phyloP scores from a whole-genome alignment of 2,888 invertebrate species.

The Lagria hirta region DNA sequence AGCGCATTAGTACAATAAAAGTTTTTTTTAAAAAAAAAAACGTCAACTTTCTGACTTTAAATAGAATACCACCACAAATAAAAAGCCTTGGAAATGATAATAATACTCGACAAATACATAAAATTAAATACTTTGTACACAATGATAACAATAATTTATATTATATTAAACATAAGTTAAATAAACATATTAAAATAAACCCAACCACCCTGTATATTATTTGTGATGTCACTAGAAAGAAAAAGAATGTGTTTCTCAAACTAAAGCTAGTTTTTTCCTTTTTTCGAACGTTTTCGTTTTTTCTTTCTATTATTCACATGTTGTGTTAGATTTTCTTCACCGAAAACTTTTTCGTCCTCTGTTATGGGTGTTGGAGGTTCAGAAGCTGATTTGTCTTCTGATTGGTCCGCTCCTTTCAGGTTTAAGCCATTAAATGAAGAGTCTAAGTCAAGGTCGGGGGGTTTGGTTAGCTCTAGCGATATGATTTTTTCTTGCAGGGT shows the following conservation, averaged over 20 bases:
- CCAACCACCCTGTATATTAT: constrained; percentile 46
- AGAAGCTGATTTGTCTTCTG: constrained; percentile 51
- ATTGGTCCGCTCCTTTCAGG: constrained; percentile 47
- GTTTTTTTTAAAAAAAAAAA: no score
- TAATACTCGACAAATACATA: constrained; percentile 40
- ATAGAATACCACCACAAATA: constrained; percentile 33
- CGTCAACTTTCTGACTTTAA: constrained; percentile 30
- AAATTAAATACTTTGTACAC: constrained; percentile 52
- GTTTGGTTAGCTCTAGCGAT: constrained; percentile 76
- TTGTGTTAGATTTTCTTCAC: constrained; percentile 52
- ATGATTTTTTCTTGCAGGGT: constrained; percentile 90
- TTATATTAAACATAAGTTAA: constrained; percentile 32
- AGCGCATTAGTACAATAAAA: constrained; percentile 37
- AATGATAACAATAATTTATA: constrained; percentile 48
- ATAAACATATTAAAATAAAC: constrained; percentile 40
- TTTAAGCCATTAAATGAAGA: constrained; percentile 38
- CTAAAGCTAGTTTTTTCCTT: constrained; percentile 57
- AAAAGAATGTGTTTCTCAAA: no score
- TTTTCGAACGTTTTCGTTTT: constrained; percentile 58
- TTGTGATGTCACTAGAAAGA: constrained; percentile 33
- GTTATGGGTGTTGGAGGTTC: constrained; percentile 58
- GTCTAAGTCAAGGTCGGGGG: constrained; percentile 39
- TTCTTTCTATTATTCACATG: constrained; percentile 54
- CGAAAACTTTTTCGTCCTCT: constrained; percentile 57
- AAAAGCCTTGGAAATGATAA: constrained; percentile 37